Conservation (phyloP, 2,113 vertebrate genomes). For the Brachyhypopomus gauderio region DNA sequence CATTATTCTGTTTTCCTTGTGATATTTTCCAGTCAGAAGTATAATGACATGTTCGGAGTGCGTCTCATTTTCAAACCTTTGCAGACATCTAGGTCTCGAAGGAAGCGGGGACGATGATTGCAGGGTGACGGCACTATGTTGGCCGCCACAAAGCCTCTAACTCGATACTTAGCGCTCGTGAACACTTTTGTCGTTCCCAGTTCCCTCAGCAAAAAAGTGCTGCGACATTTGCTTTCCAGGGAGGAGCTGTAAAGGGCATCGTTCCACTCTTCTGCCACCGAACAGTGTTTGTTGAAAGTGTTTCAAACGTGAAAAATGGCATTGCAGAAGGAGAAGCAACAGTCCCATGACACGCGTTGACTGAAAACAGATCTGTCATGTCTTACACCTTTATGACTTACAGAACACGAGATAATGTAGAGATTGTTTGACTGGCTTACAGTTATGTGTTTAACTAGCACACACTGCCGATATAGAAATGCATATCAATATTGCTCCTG, state of each 20-base stretch:
- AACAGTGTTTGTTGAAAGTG: constrained; percentile 23
- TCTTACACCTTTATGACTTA: not conserved
- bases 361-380: not conserved
- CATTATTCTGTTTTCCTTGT: constrained; percentile 11
- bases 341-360: not conserved
- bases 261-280: constrained; percentile 24
- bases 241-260: constrained; percentile 4
- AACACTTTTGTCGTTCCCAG: constrained; percentile 2
- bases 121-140: not conserved
- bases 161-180: constrained; percentile 7
- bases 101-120: not conserved
- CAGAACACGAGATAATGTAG: not conserved
- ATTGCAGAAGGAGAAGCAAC: constrained; percentile 33
- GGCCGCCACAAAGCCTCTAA: constrained; percentile 5
- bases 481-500: not conserved
- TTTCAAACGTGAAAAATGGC: constrained; percentile 26
- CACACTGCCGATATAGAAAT: not conserved
- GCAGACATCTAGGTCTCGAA: not conserved
- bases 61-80: not conserved
- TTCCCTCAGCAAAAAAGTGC: not conserved
- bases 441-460: not conserved
- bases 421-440: not conserved
- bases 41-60: not conserved
- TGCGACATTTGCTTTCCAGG: not conserved
- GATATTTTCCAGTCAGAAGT: not conserved